Base-by-base conservation (phyloP, 2,888 invertebrate genomes). In the Nycteola revayana region DNA sequence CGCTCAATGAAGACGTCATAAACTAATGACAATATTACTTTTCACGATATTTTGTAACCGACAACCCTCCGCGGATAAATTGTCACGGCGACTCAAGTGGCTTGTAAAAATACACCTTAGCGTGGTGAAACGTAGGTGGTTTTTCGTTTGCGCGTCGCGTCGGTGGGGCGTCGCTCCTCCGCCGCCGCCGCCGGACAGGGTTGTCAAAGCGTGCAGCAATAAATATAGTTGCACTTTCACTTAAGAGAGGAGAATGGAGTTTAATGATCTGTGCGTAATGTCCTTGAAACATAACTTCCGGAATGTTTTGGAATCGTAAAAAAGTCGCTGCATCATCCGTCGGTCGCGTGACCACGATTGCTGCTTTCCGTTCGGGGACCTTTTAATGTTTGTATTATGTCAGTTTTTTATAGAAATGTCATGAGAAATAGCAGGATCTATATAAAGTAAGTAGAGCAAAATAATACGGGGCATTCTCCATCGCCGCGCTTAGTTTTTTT, bases 261-360 rank as follows among this genome's bases (percentile, higher is more conserved):
- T 81, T 81, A 87, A 87, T 86, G 87, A 84, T 69, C 80, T 80
- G 84, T 83, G 77, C 78, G 74, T 78, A 82, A 84, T 77, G 77
- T 51, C 62, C 67, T 65, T 66, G 75, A 72, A 70, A 72, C 75
- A 78, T 75, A 70, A 74, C 86, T 85, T 86, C 87, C 87, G 85
- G 70, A 60, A 60, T 75, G 68, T 81, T 79, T 83, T 79, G 75
- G 75, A 66, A 67, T 67, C 66, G 74, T 80, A 83, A 85, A 84
- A 82, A 86, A 79, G 59, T 69, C 57, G 60, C 51, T 52, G 57
- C 57, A 51, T 49, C 44, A 54, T 46, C 46, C 52, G 56, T 32
- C 49, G 53, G 56, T 36, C 67, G 57, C 70, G 66, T 64, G 70
- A 34, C 64, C 41, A 43, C 49, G 40, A 68, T 63, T 60, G 70